Evolutionary conservation across 1,140 invertebrate genomes (phyloP).

Genomic region (Eciton burchellii): DNA sequence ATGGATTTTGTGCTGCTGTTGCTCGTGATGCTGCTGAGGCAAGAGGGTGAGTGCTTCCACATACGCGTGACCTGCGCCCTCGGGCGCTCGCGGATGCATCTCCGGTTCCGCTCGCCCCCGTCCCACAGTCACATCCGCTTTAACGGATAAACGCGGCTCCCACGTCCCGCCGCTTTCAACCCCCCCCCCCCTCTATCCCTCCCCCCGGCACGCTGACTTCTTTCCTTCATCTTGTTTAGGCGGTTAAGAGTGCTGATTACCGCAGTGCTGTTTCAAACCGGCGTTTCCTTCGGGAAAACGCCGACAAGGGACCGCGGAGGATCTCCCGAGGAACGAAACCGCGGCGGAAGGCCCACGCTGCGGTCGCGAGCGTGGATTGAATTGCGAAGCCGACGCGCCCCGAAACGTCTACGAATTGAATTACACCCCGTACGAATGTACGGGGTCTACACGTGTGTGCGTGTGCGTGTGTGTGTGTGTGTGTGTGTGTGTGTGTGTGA

Average conservation of each 20-base stretch:
- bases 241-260: constrained; percentile 33
- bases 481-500: too few relatives aligned
- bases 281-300: constrained; percentile 36
- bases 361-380: not conserved
- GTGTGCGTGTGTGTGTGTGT: too few relatives aligned
- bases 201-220: not conserved
- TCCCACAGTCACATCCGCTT: constrained; percentile 42
- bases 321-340: not conserved
- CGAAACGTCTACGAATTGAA: not conserved
- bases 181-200: not conserved
- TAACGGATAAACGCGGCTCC: constrained; percentile 37
- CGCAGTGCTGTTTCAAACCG: constrained; percentile 25
- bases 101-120: not conserved
- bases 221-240: not conserved
- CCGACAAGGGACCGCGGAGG: constrained; percentile 36
- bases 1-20: constrained; percentile 80
- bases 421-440: constrained; percentile 3
- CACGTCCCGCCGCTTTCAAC: too few relatives aligned
- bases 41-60: constrained; percentile 76
- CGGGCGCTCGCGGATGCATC: constrained; percentile 17
- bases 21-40: constrained; percentile 77
- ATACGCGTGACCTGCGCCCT: constrained; percentile 10
- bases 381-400: not conserved
- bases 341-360: constrained; percentile 26
- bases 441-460: too few relatives aligned